These are phyloP conservation scores for Rugalucina vietnamica DNA, from an alignment of 2,888 invertebrate genomes.

Conservation along the genomic window DNA sequence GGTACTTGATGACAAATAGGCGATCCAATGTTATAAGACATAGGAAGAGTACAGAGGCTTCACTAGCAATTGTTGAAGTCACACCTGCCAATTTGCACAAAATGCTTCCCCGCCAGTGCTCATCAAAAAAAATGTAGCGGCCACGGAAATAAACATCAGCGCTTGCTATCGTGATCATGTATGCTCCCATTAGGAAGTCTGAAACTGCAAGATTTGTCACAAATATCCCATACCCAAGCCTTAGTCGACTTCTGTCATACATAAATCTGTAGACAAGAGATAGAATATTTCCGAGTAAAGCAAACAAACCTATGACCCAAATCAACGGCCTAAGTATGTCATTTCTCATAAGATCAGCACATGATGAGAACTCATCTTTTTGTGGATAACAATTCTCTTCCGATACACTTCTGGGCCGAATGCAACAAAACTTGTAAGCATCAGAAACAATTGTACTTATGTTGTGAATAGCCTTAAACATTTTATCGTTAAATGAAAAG, in stretches of 20 bases:
- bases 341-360: slow-evolving; percentile 64
- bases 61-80: slow-evolving; percentile 84
- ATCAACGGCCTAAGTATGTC: slow-evolving; percentile 56
- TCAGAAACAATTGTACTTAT: background rate
- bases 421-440: slow-evolving; percentile 9
- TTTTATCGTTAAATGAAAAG: background rate
- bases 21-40: slow-evolving; percentile 88
- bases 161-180: slow-evolving; percentile 52
- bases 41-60: slow-evolving; percentile 87
- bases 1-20: slow-evolving; percentile 87
- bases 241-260: background rate
- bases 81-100: slow-evolving; percentile 64
- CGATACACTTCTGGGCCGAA: background rate
- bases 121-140: slow-evolving; percentile 60
- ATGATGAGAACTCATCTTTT: slow-evolving; percentile 67
- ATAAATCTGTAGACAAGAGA: slow-evolving; percentile 46
- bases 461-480: background rate
- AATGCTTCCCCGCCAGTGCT: slow-evolving; percentile 56
- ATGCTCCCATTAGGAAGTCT: slow-evolving; percentile 31
- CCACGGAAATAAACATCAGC: slow-evolving; percentile 65
- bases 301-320: slow-evolving; percentile 60
- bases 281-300: slow-evolving; percentile 57
- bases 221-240: slow-evolving; percentile 1
- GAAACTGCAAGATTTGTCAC: background rate
- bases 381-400: slow-evolving; percentile 48